Conservation (phyloP, 2,113 vertebrate genomes). For the Struthidea cinerea region DNA sequence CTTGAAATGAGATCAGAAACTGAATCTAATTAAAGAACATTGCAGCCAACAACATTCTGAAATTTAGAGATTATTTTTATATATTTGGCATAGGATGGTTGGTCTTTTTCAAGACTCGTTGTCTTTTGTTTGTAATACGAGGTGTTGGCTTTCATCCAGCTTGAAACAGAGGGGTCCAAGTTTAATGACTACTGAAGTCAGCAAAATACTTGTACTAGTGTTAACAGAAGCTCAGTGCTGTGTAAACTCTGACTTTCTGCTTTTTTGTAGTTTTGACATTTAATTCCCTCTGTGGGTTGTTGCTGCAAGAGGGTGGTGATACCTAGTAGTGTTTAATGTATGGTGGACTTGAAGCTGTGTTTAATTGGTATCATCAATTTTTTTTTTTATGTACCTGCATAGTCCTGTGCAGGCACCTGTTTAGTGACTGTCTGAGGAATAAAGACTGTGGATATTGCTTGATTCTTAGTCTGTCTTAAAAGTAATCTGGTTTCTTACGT, state of each 20-base stretch:
- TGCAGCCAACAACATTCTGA: conserved; percentile 8
- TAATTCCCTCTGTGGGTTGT: background rate
- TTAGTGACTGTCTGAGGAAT: background rate
- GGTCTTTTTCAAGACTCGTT: background rate
- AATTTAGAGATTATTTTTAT: conserved; percentile 50
- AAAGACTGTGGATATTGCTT: background rate
- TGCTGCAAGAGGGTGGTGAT: background rate
- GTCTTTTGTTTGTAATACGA: conserved; percentile 28
- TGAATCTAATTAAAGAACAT: conserved; percentile 30
- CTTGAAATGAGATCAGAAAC: conserved; percentile 40
- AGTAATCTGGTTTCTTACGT: background rate
- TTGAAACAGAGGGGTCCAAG: conserved; percentile 43
- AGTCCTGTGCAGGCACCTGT: background rate
- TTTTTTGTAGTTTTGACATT: conserved; percentile 1
- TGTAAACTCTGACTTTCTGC: background rate
- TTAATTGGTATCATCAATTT: fast-evolving
- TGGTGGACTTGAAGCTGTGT: background rate
- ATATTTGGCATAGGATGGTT: background rate
- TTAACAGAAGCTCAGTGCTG: conserved; percentile 37
- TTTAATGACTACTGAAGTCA: conserved; percentile 44
- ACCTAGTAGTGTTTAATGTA: background rate
- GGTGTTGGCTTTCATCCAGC: conserved; percentile 17
- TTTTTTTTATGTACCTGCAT: background rate
- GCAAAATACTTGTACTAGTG: conserved; percentile 39
- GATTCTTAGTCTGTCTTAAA: background rate